Base-by-base conservation (phyloP, 2,797 vertebrate species). In the Odontamblyopus lacepedii region DNA sequence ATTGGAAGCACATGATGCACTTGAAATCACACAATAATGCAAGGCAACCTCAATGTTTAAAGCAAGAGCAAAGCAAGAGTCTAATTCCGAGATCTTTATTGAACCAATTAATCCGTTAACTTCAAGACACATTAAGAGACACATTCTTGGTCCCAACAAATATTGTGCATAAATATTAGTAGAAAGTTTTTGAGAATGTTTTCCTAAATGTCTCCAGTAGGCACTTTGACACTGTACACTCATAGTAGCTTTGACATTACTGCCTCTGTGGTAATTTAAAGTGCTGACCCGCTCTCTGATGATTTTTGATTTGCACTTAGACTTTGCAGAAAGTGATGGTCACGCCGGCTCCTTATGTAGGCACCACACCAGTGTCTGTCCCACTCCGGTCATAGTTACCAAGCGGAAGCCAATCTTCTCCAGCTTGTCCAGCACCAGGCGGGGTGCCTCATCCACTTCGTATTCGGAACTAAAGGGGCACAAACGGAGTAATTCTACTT, bases 301-400 rank as follows among this genome's bases (percentile, higher is more conserved):
- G 35, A 30, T 44, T 69, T 5, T 71, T 63, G 4, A 60, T 65
- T 72, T 15, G 38, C 50, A 15, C 16, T 59, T 63, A 19, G 2
- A 71, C 8, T 27, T 19, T 29, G 26, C 26, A 69, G 6, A 57
- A 2, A 59, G 51, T 7, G 8, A 6, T 16, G 5, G 9, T 91
- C 78, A 91, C 71, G 64, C 76, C 0, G 6, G 67, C 60, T 96
- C 94, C 90, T 95, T 98, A 87, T 98, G 95, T 57, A 99, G 95
- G 86, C 97, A 99, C 98, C 98, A 99, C 81, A 99, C 97, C 87
- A 99, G 82, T 0, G 97, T 99, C 94, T 99, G 97, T 35, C 98
- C 97, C 82, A 99, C 95, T 0, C 97, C 98, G 0, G 98, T 99
- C 98, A 99, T 98, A 77, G 95, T 91, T 83, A 96, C 70, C 78